Evolutionary conservation across 2,888 invertebrate species (phyloP).

Genomic region (Sphaerophoria taeniata): DNA sequence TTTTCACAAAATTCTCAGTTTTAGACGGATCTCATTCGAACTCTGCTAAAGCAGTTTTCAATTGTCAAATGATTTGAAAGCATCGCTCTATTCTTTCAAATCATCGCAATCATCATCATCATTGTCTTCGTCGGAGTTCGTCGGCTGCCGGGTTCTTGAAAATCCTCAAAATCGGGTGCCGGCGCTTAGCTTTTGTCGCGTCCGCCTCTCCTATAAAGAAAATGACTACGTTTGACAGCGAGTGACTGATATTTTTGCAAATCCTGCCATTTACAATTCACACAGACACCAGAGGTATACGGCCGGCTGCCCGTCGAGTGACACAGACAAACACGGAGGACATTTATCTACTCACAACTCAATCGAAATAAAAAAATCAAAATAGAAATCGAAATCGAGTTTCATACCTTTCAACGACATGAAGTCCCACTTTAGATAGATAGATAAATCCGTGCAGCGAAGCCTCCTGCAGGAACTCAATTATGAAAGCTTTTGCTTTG

Average conservation of each 20-base stretch:
- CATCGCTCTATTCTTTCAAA: slow-evolving; percentile 34
- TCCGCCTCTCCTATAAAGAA: neutral
- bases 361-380: neutral
- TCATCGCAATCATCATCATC: neutral
- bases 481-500: slow-evolving; percentile 79
- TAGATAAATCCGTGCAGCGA: slow-evolving; percentile 82
- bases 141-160: neutral
- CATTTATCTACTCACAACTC: neutral
- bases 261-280: slow-evolving; percentile 53
- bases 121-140: slow-evolving; percentile 12
- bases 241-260: slow-evolving; percentile 66
- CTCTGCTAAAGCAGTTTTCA: slow-evolving; percentile 44
- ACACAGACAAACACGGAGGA: slow-evolving; percentile 31
- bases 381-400: slow-evolving; percentile 15
- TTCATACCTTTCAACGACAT: slow-evolving; percentile 80
- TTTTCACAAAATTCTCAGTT: slow-evolving; percentile 44
- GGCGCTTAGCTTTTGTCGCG: too few species aligned
- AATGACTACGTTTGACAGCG: slow-evolving; percentile 13
- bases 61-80: slow-evolving; percentile 60
- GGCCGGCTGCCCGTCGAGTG: neutral
- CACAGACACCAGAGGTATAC: neutral
- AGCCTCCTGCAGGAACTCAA: slow-evolving; percentile 81
- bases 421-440: slow-evolving; percentile 81
- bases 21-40: neutral
- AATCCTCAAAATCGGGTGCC: neutral